Conservation (phyloP, 2,113 vertebrate species). For the Urocitellus parryii region DNA sequence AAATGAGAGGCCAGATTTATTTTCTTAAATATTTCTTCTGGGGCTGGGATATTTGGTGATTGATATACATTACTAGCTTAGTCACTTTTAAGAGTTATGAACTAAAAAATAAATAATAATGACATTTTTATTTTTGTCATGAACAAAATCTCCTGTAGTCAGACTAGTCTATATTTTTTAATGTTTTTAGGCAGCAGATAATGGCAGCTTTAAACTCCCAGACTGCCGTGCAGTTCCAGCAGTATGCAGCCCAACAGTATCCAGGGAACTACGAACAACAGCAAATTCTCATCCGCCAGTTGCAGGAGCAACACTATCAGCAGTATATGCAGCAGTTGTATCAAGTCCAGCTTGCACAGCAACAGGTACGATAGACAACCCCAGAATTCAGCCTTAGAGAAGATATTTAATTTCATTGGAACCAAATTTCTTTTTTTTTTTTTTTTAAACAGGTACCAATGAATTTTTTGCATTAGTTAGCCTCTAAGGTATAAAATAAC, state of each 20-base stretch:
- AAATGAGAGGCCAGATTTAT: neutral
- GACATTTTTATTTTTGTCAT: slow-evolving; percentile 38
- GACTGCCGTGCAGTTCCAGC: slow-evolving; percentile 99
- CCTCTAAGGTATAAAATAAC: neutral
- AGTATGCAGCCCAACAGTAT: slow-evolving; percentile 99
- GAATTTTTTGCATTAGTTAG: slow-evolving; percentile 60
- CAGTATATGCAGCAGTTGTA: slow-evolving; percentile 99
- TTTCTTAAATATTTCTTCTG: slow-evolving; percentile 22
- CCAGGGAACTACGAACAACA: slow-evolving; percentile 97
- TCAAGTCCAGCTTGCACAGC: slow-evolving; percentile 98
- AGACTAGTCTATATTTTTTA: slow-evolving; percentile 63
- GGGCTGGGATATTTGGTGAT: neutral
- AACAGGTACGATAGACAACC: slow-evolving; percentile 90
- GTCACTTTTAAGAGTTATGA: neutral
- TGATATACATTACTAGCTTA: neutral
- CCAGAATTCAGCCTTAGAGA: neutral
- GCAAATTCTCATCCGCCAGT: slow-evolving; percentile 96
- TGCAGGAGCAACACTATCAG: slow-evolving; percentile 99
- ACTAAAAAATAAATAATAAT: neutral
- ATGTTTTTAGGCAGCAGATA: slow-evolving; percentile 94
- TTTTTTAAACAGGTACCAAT: neutral
- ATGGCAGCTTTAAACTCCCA: slow-evolving; percentile 99
- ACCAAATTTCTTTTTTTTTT: neutral
- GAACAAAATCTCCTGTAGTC: slow-evolving; percentile 30
- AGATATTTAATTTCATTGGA: neutral